phyloP scores from a whole-genome alignment of 2,797 vertebrate genomes.

The Poecilia gillii region DNA sequence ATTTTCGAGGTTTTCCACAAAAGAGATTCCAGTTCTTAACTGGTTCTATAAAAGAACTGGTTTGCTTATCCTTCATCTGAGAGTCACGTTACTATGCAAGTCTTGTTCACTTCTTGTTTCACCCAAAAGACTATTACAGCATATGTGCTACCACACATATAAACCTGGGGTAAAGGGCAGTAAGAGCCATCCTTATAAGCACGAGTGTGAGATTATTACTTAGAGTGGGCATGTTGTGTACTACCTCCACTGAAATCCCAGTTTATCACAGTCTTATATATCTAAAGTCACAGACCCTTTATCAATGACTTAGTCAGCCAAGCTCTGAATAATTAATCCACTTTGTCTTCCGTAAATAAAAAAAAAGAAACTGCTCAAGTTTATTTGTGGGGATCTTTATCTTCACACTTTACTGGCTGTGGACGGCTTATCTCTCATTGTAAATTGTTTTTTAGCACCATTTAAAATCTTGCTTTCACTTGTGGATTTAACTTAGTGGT shows the following conservation, averaged over 20 bases:
- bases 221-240: conserved; percentile 4
- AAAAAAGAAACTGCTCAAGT: conserved; percentile 27
- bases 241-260: conserved; percentile 7
- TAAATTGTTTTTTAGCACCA: conserved; percentile 57
- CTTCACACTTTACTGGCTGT: conserved; percentile 59
- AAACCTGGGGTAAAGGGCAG: neutral
- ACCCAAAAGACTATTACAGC: neutral
- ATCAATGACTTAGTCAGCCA: conserved; percentile 44
- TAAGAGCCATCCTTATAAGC: neutral
- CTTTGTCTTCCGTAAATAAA: conserved; percentile 44
- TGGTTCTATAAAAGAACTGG: neutral
- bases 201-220: neutral
- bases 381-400: conserved; percentile 36
- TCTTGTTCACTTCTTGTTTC: neutral
- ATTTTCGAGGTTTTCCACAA: neutral
- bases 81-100: neutral
- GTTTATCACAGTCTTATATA: conserved; percentile 47
- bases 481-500: conserved; percentile 50
- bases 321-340: conserved; percentile 54
- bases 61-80: neutral
- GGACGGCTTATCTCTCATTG: conserved; percentile 54
- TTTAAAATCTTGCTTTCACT: conserved; percentile 46
- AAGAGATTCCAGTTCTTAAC: neutral
- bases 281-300: conserved; percentile 36
- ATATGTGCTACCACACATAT: neutral